These are phyloP conservation scores for Meandrusa payeni DNA, from an alignment of 2,888 invertebrate genomes.

Conservation along the genomic window DNA sequence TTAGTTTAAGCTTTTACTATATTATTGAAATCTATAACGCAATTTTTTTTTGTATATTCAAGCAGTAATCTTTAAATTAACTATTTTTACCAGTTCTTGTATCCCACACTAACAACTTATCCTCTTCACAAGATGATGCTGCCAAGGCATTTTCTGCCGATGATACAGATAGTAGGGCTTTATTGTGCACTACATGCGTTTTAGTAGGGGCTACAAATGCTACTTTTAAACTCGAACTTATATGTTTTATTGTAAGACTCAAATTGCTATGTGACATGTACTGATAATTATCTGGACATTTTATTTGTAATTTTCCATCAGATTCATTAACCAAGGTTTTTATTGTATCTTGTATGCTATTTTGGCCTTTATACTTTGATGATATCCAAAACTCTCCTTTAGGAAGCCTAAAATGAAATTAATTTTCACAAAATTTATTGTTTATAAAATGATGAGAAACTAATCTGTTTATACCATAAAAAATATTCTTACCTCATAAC, in stretches of 20 bases:
- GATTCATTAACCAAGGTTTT: slow-evolving; percentile 45
- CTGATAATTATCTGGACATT: slow-evolving; percentile 59
- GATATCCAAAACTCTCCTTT: slow-evolving; percentile 75
- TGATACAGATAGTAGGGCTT: slow-evolving; percentile 79
- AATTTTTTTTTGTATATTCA: no score
- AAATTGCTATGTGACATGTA: slow-evolving; percentile 61
- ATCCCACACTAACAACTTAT: slow-evolving; percentile 83
- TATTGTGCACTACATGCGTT: slow-evolving; percentile 65
- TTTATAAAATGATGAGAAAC: background rate
- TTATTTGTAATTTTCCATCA: slow-evolving; percentile 67
- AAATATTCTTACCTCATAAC: slow-evolving; percentile 56
- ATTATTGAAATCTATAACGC: no score
- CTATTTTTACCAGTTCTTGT: slow-evolving; percentile 77
- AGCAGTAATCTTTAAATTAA: no score
- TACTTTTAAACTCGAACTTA: slow-evolving; percentile 59
- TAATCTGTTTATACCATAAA: slow-evolving; percentile 1
- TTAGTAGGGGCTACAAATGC: slow-evolving; percentile 77
- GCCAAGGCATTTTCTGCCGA: slow-evolving; percentile 82
- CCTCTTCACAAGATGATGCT: slow-evolving; percentile 82
- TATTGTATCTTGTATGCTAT: slow-evolving; percentile 62
- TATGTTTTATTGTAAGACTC: slow-evolving; percentile 66
- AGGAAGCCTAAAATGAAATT: slow-evolving; percentile 54
- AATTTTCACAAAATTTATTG: background rate
- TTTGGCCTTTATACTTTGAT: slow-evolving; percentile 62
- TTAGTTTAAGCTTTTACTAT: no score